Percentiles rank a stretch among this genome's conserved stretches.
Conservation (phyloP, 2,797 vertebrate genomes). For the Enteromius argenteus region DNA sequence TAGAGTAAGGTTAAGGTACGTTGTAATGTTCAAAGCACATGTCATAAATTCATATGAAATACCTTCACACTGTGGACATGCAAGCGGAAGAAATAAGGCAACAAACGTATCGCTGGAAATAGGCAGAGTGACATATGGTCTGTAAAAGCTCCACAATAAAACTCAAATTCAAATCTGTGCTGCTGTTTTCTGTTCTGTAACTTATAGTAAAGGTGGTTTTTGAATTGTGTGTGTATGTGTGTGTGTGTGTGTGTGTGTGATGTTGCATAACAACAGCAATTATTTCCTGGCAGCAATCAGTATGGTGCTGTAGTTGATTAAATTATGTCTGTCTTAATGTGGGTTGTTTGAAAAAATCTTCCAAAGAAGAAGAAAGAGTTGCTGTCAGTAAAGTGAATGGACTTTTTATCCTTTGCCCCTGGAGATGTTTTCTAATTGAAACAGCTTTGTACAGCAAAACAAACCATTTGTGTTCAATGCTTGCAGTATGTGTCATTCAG, state of each 20-base stretch:
- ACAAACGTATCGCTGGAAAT: neutral
- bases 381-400: slow-evolving; percentile 15
- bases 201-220: neutral
- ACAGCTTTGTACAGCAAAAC: slow-evolving; percentile 4
- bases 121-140: neutral
- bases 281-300: slow-evolving; percentile 23
- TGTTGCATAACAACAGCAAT: slow-evolving; percentile 7
- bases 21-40: neutral
- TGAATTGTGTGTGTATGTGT: neutral
- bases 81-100: neutral
- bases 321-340: slow-evolving; percentile 17
- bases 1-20: neutral
- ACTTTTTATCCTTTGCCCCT: neutral
- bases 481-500: neutral
- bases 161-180: neutral
- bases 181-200: neutral
- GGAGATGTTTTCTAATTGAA: slow-evolving; percentile 33
- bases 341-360: slow-evolving; percentile 6
- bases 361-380: neutral
- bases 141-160: neutral
- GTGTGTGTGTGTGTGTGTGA: neutral
- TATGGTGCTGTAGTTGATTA: slow-evolving; percentile 4
- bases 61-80: neutral
- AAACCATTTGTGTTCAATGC: neutral
- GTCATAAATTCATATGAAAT: neutral